Base-by-base conservation (phyloP, 1,140 invertebrate species). In the Andricus grossulariae region DNA sequence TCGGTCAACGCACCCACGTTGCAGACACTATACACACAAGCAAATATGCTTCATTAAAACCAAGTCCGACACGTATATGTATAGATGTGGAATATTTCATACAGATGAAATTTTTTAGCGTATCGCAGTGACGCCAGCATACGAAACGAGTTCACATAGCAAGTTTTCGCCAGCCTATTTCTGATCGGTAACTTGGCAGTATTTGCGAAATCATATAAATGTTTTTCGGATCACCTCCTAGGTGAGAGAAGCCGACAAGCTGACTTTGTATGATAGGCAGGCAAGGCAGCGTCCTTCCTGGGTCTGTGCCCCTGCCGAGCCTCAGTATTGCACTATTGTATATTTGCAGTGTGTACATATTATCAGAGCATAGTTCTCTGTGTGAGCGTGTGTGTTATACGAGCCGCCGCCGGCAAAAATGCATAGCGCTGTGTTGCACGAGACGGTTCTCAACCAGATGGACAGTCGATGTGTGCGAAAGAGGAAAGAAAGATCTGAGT, bases 241-340 rank as follows among this genome's bases (percentile, higher is more conserved):
- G 79, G 80, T 77, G 77, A 78, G 78, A 79, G 75, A 79, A 75
- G 79, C 57, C 15, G 21, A 66, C 57, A 32, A 32, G 8, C 39
- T 8, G 39, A 45, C 39, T 45, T 66, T 66, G 16, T 16, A 5
- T 39, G 25, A 66, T 66, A 78, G 77, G 73, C 74, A 74, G 75
- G 77, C 73, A 16, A 39, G 50, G 80, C 75, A 78, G 83, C 88
- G 90, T 90, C 90, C 90, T 91, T 91, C 90, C 90, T 91, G 90
- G 90, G 90, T 91, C 90, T 91, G 85, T 91, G 90, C 89, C 89
- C 90, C 89, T 88, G 83, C 77, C 83, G 80, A 80, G 79, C 60
- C 75, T 86, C 81, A 80, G 74, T 88, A 83, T 82, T 84, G 84
- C 80, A 82, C 85, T 88, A 89, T 89, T 88, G 85, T 89, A 84